Conservation (phyloP, 2,113 vertebrate genomes). For the Myotis brandtii region DNA sequence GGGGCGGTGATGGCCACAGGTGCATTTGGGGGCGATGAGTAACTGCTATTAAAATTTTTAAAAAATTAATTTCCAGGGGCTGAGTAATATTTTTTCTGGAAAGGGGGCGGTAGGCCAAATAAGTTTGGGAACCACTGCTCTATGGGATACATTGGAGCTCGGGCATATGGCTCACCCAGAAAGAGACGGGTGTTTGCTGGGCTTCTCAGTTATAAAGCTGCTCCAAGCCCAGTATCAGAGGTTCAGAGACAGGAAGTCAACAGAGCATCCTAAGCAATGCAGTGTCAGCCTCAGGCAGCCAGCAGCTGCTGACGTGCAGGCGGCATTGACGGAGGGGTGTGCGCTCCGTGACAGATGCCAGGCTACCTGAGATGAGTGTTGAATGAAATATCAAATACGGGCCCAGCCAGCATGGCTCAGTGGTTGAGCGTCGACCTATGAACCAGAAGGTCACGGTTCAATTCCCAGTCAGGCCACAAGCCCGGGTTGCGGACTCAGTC, state of each 20-base stretch:
- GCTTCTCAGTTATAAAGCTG: background rate
- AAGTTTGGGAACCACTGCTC: no score
- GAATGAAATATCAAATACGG: background rate
- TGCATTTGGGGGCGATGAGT: no score
- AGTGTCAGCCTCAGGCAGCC: background rate
- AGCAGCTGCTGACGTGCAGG: background rate
- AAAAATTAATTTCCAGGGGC: no score
- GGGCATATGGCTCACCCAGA: background rate
- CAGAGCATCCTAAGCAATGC: background rate
- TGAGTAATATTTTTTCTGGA: no score
- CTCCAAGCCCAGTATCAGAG: background rate
- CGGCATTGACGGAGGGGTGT: background rate
- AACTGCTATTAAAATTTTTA: no score
- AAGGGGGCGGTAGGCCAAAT: no score
- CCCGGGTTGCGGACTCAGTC: no score
- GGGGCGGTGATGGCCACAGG: no score
- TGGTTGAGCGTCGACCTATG: no score
- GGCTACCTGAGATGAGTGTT: background rate
- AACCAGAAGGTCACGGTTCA: no score
- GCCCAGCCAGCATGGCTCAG: no score
- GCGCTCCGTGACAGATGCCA: background rate
- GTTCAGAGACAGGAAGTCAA: background rate
- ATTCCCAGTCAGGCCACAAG: no score
- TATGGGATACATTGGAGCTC: background rate
- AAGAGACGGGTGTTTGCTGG: background rate